Evolutionary conservation across 2,888 invertebrate species (phyloP).

Genomic region (Choristoneura rosaceana): DNA sequence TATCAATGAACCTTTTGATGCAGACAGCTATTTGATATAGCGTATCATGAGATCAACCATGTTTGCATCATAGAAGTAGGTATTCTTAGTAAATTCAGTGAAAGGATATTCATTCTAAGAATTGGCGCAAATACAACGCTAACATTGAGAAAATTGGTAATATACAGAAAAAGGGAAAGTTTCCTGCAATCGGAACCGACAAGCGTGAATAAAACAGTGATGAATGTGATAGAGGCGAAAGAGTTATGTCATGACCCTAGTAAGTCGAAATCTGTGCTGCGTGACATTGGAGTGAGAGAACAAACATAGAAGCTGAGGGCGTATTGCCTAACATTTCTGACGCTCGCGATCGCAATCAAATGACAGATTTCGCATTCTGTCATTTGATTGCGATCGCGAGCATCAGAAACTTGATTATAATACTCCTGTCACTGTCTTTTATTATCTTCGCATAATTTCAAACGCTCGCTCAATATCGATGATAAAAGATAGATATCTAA

Average conservation of each 20-base stretch:
- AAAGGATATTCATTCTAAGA: slow-evolving; percentile 21
- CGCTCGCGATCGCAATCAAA: too few species aligned
- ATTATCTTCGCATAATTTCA: neutral
- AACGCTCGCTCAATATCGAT: neutral
- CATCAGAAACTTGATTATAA: neutral
- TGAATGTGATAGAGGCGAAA: slow-evolving; percentile 32
- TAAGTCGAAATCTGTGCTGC: slow-evolving; percentile 18
- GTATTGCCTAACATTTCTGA: too few species aligned
- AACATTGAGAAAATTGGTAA: slow-evolving; percentile 26
- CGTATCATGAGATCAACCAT: slow-evolving; percentile 31
- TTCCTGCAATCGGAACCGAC: slow-evolving; percentile 30
- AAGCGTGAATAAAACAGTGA: slow-evolving; percentile 38
- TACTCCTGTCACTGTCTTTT: neutral
- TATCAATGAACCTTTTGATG: neutral
- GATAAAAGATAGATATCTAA: slow-evolving; percentile 7
- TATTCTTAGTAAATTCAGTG: neutral
- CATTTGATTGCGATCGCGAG: too few species aligned
- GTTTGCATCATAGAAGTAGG: neutral
- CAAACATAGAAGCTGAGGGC: neutral
- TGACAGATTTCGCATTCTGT: too few species aligned
- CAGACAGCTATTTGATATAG: slow-evolving; percentile 7
- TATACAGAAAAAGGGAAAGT: slow-evolving; percentile 16
- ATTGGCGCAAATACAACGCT: slow-evolving; percentile 31
- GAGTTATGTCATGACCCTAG: slow-evolving; percentile 29
- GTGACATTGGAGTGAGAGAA: neutral